Base-by-base conservation (phyloP, 2,113 vertebrate species). In the Garra rufa region DNA sequence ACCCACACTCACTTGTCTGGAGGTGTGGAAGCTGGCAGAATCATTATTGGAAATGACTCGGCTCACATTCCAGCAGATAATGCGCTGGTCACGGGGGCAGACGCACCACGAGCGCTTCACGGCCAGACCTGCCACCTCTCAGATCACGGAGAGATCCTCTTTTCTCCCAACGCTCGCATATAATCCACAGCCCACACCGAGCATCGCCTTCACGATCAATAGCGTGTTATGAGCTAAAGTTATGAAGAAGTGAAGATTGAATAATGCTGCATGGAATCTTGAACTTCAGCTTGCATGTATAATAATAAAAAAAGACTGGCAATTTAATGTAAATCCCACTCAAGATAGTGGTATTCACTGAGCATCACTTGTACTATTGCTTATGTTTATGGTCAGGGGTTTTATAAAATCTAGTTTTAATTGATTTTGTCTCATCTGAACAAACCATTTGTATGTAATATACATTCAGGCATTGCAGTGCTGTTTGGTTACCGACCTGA, bases 11-110 rank as follows among this genome's bases (percentile, higher is more conserved):
- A 93, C 92, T 93, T 93, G 91, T 92, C 89, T 85, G 83, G 90
- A 92, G 89, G 92, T 92, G 91, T 91, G 88, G 92, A 92, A 88
- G 89, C 85, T 57, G 85, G 81, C 85, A 85, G 89, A 90, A 88
- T 93, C 92, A 92, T 94, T 93, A 92, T 87, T 90, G 90, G 90
- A 93, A 93, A 93, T 92, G 87, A 92, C 92, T 92, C 87, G 74
- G 84, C 85, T 85, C 90, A 89, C 93, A 90, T 92, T 93, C 92
- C 89, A 81, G 84, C 85, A 89, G 90, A 94, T 93, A 94, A 93
- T 94, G 79, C 88, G 89, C 83, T 88, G 90, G 92, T 92, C 93
- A 91, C 88, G 86, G 87, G 89, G 82, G 78, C 69, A 86, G 86
- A 79, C 83, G 59, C 69, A 43, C 86, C 90, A 87, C 87, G 85